Conservation (phyloP, 2,888 invertebrate species). For the Ligdia adustata region DNA sequence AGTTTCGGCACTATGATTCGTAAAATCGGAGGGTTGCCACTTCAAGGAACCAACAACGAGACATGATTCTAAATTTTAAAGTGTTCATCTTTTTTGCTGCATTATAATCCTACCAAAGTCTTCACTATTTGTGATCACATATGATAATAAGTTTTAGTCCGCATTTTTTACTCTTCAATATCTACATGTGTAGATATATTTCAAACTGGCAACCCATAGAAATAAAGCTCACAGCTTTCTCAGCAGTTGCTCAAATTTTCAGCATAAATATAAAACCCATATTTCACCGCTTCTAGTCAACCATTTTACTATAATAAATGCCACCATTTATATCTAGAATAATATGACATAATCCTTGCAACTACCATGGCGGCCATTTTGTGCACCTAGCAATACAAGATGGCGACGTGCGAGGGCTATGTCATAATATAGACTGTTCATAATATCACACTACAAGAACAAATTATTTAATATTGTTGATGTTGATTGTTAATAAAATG, state of each 20-base stretch:
- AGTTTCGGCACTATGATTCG: slow-evolving; percentile 53
- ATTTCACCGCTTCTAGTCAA: slow-evolving; percentile 73
- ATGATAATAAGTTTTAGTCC: too few species aligned
- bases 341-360: slow-evolving; percentile 63
- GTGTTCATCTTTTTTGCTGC: slow-evolving; percentile 17
- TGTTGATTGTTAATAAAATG: slow-evolving; percentile 91
- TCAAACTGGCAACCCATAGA: slow-evolving; percentile 61
- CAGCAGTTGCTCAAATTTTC: slow-evolving; percentile 76
- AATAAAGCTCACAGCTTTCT: slow-evolving; percentile 79
- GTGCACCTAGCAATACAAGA: slow-evolving; percentile 47
- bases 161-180: background rate
- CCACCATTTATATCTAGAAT: slow-evolving; percentile 60
- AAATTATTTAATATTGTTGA: slow-evolving; percentile 89
- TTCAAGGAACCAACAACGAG: slow-evolving; percentile 28
- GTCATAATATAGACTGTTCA: slow-evolving; percentile 75
- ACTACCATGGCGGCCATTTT: slow-evolving; percentile 43
- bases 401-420: slow-evolving; percentile 52
- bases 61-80: slow-evolving; percentile 17
- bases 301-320: slow-evolving; percentile 58
- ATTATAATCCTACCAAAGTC: slow-evolving; percentile 18
- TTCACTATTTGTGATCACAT: slow-evolving; percentile 2
- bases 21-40: slow-evolving; percentile 65
- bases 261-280: slow-evolving; percentile 56
- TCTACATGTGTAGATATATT: background rate
- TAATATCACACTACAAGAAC: slow-evolving; percentile 79